Evolutionary conservation across 2,888 invertebrate species (phyloP).

Genomic region (Eilema sororculum): DNA sequence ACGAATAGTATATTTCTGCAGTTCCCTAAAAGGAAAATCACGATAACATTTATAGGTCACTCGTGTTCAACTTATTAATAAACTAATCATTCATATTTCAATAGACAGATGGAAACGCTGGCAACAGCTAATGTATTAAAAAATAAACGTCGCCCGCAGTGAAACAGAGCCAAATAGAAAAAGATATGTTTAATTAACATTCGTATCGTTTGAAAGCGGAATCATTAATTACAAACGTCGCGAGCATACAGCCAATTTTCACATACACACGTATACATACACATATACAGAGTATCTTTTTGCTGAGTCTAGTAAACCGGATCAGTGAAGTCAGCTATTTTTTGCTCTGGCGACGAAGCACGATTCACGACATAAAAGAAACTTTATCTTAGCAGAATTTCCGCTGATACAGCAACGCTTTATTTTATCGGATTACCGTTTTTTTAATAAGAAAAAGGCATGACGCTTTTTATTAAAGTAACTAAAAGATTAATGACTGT

Average conservation of each 20-base stretch:
- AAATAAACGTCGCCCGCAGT: not conserved
- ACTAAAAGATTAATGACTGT: not conserved
- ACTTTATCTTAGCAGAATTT: slow-evolving; percentile 53
- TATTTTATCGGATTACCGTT: slow-evolving; percentile 49
- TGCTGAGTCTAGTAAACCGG: slow-evolving; percentile 51
- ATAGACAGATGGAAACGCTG: not conserved
- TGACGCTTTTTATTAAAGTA: slow-evolving; percentile 18
- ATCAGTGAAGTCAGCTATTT: slow-evolving; percentile 57
- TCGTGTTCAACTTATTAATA: not conserved
- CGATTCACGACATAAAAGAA: slow-evolving; percentile 59
- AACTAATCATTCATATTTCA: not conserved
- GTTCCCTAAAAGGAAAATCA: not conserved
- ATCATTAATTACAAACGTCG: slow-evolving; percentile 39
- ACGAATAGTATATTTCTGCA: not conserved
- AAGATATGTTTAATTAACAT: slow-evolving; percentile 7
- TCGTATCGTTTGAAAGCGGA: slow-evolving; percentile 33
- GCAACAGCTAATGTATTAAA: not conserved
- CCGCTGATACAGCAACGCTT: slow-evolving; percentile 46
- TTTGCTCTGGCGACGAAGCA: slow-evolving; percentile 55
- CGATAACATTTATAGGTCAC: not conserved
- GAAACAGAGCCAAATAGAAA: slow-evolving; percentile 1
- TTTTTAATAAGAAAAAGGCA: slow-evolving; percentile 14
- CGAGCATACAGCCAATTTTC: slow-evolving; percentile 32
- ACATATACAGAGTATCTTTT: slow-evolving; percentile 40
- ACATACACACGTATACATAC: slow-evolving; percentile 16